Base-by-base conservation (phyloP, 2,888 invertebrate species). In the Nomada ruficornis region DNA sequence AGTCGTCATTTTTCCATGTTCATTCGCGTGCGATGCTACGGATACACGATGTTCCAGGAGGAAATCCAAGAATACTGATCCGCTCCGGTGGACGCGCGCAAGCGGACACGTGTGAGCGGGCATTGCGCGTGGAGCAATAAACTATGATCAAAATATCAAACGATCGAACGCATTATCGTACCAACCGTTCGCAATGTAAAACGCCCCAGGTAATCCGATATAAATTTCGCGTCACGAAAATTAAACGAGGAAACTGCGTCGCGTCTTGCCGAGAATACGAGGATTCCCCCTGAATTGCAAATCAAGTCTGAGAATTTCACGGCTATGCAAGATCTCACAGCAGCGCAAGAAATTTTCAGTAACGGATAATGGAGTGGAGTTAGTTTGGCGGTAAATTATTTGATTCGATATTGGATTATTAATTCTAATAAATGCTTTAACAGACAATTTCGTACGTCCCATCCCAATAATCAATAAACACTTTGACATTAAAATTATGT, bases 151-250 rank as follows among this genome's bases (percentile, higher is more conserved):
- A 91, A 90, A 85, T 83, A 87, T 87, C 84, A 88, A 85, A 85
- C 86, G 88, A 89, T 89, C 89, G 88, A 88, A 90, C 88, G 88
- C 83, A 90, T 91, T 90, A 91, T 90, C 89, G 89, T 86, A 79
- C 88, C 86, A 87, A 86, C 88, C 89, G 9, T 90, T 88, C 80
- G 89, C 86, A 85, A 91, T 89, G 87, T 87, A 83, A 83, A 88
- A 82, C 83, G 86, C 86, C 84, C 79, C 77, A 70, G 84, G 82
- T 85, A 85, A 88, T 75, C 83, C 82, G 59, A 69, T 85, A 87
- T 87, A 88, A 87, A 84, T 89, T 86, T 84, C 83, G 82, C 77
- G 78, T 75, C 82, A 73, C 80, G 84, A 87, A 86, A 84, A 80
- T 63, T 52, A 63, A 75, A 67, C 64, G 47, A 73, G 64, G 62